These are phyloP conservation scores for Neosilurus hyrtlii DNA, from an alignment of 2,797 vertebrate genomes.

Conservation along the genomic window DNA sequence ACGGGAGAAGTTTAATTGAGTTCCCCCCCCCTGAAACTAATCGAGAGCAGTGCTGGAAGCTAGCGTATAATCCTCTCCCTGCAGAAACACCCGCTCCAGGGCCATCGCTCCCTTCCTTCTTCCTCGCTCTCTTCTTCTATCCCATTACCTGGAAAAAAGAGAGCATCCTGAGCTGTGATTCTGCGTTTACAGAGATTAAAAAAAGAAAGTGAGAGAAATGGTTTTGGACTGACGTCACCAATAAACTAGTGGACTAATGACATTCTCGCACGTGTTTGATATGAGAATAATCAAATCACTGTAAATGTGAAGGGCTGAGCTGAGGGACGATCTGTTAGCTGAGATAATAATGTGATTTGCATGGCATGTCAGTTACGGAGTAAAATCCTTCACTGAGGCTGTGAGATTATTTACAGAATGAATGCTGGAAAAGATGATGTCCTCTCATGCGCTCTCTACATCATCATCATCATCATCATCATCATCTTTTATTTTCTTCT, in stretches of 20 bases:
- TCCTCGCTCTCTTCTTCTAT: slow-evolving; percentile 43
- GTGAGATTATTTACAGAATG: slow-evolving; percentile 26
- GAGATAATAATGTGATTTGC: slow-evolving; percentile 49
- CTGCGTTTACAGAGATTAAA: slow-evolving; percentile 37
- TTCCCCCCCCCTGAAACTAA: slow-evolving; percentile 43
- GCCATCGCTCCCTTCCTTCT: slow-evolving; percentile 48
- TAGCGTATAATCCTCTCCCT: slow-evolving; percentile 54
- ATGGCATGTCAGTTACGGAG: slow-evolving; percentile 42
- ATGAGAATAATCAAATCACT: background rate
- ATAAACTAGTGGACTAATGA: background rate
- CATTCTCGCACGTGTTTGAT: background rate
- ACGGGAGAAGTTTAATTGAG: slow-evolving; percentile 54
- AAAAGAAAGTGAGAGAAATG: slow-evolving; percentile 31
- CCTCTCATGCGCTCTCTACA: background rate
- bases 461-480: slow-evolving; percentile 3
- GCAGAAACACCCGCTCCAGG: slow-evolving; percentile 46
- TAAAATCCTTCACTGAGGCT: slow-evolving; percentile 32
- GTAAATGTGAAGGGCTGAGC: background rate
- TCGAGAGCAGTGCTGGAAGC: slow-evolving; percentile 50
- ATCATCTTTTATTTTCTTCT: background rate
- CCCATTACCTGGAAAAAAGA: slow-evolving; percentile 56
- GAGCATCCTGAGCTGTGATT: slow-evolving; percentile 42
- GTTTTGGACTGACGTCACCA: background rate
- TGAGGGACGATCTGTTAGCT: slow-evolving; percentile 19
- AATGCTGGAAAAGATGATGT: background rate